Conservation (phyloP, 2,888 invertebrate genomes). For the Aethes cnicana region DNA sequence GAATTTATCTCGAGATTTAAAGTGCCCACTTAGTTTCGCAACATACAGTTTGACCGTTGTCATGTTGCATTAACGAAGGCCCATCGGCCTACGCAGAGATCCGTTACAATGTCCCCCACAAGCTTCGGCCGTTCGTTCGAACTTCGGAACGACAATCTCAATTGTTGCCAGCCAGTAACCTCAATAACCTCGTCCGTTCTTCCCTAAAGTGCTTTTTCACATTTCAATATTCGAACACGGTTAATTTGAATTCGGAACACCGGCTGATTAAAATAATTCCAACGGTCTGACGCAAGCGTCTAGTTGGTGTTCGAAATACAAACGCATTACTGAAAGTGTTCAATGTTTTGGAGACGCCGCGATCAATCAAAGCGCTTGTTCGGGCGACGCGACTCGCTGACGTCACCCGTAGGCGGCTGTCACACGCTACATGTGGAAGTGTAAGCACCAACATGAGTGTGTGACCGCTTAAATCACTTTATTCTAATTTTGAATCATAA, state of each 20-base stretch:
- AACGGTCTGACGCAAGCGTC: conserved; percentile 28
- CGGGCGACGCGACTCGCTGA: conserved; percentile 24
- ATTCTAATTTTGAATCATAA: conserved; percentile 33
- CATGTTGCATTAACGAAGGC: conserved; percentile 25
- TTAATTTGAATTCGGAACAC: conserved; percentile 29
- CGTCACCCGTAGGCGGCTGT: conserved; percentile 30
- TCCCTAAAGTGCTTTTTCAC: conserved; percentile 31
- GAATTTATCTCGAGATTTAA: conserved; percentile 8
- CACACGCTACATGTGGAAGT: conserved; percentile 29
- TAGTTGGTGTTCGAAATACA: conserved; percentile 23
- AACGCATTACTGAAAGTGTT: conserved; percentile 32
- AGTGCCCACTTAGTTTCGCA: conserved; percentile 22
- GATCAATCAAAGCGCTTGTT: conserved; percentile 31
- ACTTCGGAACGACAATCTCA: conserved; percentile 24
- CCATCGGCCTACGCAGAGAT: conserved; percentile 25
- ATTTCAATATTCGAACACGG: conserved; percentile 26
- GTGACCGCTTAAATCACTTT: conserved; percentile 31
- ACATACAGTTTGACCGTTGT: conserved; percentile 22
- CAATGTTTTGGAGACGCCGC: conserved; percentile 31
- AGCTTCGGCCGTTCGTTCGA: conserved; percentile 18
- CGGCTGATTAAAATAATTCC: conserved; percentile 31
- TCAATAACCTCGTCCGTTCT: conserved; percentile 25
- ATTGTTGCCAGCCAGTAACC: conserved; percentile 29
- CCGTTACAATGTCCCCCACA: conserved; percentile 25
- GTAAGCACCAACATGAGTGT: conserved; percentile 24